Base-by-base conservation (phyloP, 2,888 invertebrate species). In the Brenthis hecate region DNA sequence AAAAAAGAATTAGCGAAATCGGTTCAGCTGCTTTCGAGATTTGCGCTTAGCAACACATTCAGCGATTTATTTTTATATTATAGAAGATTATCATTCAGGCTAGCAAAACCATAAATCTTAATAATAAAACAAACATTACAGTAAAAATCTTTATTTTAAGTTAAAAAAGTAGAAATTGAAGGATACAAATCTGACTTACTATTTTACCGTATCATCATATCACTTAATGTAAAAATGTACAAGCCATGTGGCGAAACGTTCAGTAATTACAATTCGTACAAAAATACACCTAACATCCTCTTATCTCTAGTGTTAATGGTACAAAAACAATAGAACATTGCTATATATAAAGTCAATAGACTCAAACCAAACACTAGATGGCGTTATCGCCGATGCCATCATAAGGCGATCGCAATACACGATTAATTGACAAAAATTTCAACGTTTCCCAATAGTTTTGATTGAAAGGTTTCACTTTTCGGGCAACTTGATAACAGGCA, bases 401-500 rank as follows among this genome's bases (percentile, higher is more conserved):
- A 66, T 71, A 74, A 64, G 58, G 66, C 69, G 66, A 61, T 36
- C 36, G 8, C 36, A 66, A 68, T 43, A 43, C 16, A 14, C 43
- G 53, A 48, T 32, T 54, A 53, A 63, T 53, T 62, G 62, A 51
- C 62, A 75, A 69, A 73, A 74, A 63, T 69, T 71, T 65, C 73
- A 65, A 72, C 72, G 72, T 32, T 60, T 66, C 48, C 56, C 66
- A 61, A 62, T 50, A 50, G 56, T 63, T n/a, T 48, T 61, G 23
- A 36, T 13, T n/a, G 2, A 14, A 50, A n/a, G 62, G 16, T 74
- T 87, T 94, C 94, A 94, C 91, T 94, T 94, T 80, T 93, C 93
- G 3, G 96, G 96, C 62, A 96, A 84, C 83, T 95, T 94, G 73
- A 96, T 93, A 67, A 96, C 93, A 70, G 95, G 95, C 74, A 94